Evolutionary conservation across 2,888 invertebrate genomes (phyloP), one percentile per base, ranked within the genome.

Genomic region (Cosmorhoe ocellata): DNA sequence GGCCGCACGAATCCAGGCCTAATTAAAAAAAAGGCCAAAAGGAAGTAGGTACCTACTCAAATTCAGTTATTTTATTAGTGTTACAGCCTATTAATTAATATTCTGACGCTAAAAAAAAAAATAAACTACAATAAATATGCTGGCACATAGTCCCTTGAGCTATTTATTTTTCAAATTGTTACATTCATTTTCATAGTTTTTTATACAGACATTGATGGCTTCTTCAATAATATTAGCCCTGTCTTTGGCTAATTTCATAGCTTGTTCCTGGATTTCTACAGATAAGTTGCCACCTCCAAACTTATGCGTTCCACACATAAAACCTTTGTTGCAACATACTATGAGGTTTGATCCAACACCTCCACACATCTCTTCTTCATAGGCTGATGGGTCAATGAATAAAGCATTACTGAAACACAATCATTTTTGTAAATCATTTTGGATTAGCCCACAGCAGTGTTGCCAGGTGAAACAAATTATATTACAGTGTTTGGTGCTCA

Each of bases 321-420:
- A 84, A n/a, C 89, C 88, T 55, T 93, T 91, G 60, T 93, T 93
- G 58, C 92, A 92, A 36, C 94, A 94, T 33, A 96, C 84, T 47
- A 94, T 94, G 42, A 95, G 74, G 60, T 91, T 91, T n/a, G 91
- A 81, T 31, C 89, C 88, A 36, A 76, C 67, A n/a, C 94, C 93
- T 44, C 92, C 91, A 66, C 94, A 93, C 63, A 95, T 91, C 61
- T 91, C 91, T 86, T 97, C 97, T 85, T 97, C 97, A 79, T 96
- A 95, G n/a, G 91, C 84, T 28, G 95, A 94, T 24, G 97, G 97
- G 79, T 97, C 97, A n/a, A 92, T 92, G 59, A 96, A 75, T 37
- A 95, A 78, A 27, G 93, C 82, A 63, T 92, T 91, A 54, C 95
- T 95, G 72, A 44, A 92, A 91, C 64, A 56, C 18, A 18, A 18